Evolutionary conservation across 2,113 vertebrate genomes (phyloP).

Genomic region (Leucopternis melanops): DNA sequence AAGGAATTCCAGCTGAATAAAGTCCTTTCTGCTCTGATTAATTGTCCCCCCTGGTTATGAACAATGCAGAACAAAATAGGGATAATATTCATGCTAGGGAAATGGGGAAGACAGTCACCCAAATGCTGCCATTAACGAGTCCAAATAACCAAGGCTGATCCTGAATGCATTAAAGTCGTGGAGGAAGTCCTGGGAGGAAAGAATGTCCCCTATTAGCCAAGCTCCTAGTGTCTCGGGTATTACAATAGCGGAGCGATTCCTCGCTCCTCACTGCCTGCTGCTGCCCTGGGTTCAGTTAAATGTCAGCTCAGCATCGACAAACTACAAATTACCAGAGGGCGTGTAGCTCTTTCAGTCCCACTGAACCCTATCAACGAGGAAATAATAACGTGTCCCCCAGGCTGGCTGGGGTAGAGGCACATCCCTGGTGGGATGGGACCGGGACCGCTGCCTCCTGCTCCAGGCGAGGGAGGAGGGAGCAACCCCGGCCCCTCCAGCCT

Average conservation of each 20-base stretch:
- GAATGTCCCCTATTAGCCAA: slow-evolving; percentile 60
- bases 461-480: background rate
- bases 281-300: slow-evolving; percentile 55
- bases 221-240: background rate
- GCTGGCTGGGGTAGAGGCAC: background rate
- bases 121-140: background rate
- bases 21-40: slow-evolving; percentile 37
- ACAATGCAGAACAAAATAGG: background rate
- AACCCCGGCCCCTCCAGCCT: background rate
- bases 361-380: slow-evolving; percentile 48
- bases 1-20: background rate
- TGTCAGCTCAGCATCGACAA: slow-evolving; percentile 55
- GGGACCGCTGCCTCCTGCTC: background rate
- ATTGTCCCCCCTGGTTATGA: background rate
- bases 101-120: background rate
- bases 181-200: slow-evolving; percentile 31
- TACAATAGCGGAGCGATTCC: slow-evolving; percentile 35
- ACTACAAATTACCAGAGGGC: slow-evolving; percentile 52
- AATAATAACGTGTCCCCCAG: slow-evolving; percentile 6
- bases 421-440: background rate
- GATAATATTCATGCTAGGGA: background rate
- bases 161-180: background rate
- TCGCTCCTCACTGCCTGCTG: slow-evolving; percentile 46
- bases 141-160: background rate
- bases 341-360: slow-evolving; percentile 52